Conservation (phyloP, 2,113 vertebrate species). For the Cottus gobio region DNA sequence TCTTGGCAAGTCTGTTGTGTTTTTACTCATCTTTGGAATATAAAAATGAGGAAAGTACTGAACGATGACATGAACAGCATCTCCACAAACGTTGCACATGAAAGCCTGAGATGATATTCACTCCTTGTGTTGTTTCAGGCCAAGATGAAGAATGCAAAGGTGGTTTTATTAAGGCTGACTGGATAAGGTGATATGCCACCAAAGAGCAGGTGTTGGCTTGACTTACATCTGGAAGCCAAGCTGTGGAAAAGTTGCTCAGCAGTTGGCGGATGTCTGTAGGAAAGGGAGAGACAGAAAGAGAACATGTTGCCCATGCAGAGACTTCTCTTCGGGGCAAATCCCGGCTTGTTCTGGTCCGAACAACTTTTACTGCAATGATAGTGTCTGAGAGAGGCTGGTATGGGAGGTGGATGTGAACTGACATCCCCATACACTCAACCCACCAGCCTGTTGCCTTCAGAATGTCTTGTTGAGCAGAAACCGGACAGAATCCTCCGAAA, state of each 20-base stretch:
- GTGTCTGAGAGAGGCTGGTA: conserved; percentile 58
- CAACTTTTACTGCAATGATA: conserved; percentile 48
- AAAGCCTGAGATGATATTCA: neutral
- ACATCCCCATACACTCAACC: conserved; percentile 58
- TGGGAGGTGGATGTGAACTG: conserved; percentile 64
- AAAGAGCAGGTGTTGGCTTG: conserved; percentile 52
- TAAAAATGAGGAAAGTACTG: neutral
- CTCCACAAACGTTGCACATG: neutral
- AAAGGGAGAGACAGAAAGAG: conserved; percentile 46
- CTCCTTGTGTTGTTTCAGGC: conserved; percentile 3
- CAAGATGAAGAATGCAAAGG: conserved; percentile 1
- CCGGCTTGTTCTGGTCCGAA: conserved; percentile 54
- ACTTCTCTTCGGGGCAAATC: conserved; percentile 59
- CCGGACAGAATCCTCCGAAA: conserved; percentile 51
- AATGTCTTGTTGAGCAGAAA: conserved; percentile 74
- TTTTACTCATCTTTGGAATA: neutral
- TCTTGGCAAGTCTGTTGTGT: neutral
- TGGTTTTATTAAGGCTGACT: conserved; percentile 47
- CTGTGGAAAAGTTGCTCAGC: conserved; percentile 47
- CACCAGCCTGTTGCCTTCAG: conserved; percentile 68
- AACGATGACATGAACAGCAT: neutral
- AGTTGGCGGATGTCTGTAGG: conserved; percentile 35
- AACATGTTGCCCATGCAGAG: conserved; percentile 60
- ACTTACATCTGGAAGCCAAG: conserved; percentile 53
- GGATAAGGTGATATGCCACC: conserved; percentile 33